Evolutionary conservation across 2,888 invertebrate genomes (phyloP), one percentile per base, ranked within the genome.

Genomic region (Elysia crispata): DNA sequence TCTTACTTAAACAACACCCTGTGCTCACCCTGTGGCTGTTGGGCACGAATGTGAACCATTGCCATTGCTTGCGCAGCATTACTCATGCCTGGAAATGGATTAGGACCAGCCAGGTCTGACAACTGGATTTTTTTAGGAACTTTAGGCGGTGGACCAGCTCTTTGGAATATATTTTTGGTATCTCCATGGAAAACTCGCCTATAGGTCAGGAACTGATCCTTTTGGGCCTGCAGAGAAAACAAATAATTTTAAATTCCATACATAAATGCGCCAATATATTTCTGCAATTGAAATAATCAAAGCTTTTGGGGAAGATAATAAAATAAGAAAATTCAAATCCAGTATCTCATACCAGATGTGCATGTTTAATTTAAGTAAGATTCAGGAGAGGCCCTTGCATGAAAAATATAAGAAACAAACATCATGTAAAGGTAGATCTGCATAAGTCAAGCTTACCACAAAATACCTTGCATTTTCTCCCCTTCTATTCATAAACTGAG

Each of bases 121-220:
- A 85, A 76, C 1, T 82, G 79, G 0, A 85, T 83, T 33, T 84
- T 76, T 5, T 85, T 82, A 1, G 82, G 85, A 3, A 84, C 75
- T 6, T 82, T 82, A 13, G 84, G 77, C 0, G 85, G 79, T 1
- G 85, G 84, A 25, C 82, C 77, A 0, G 87, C 81, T 67, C 89
- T 88, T 74, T 87, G 87, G 90, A 97, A 97, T 0, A 97, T 95
- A 88, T 96, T 95, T 5, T 95, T 94, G 6, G 94, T 94, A 87
- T 97, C 97, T 80, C 96, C 95, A 64, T 95, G 93, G 25, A 96
- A 94, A 86, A 96, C 95, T 89, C 95, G 95, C 57, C 97, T 92
- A 69, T 96, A 94, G 90, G 95, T 96, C n/a, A 96, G 92, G 90
- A 96, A 97, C 85, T 96, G 95, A 80, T 96, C 96, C 92, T 97